Base-by-base conservation (phyloP, 2,888 invertebrate species). In the Phytoseiulus persimilis region DNA sequence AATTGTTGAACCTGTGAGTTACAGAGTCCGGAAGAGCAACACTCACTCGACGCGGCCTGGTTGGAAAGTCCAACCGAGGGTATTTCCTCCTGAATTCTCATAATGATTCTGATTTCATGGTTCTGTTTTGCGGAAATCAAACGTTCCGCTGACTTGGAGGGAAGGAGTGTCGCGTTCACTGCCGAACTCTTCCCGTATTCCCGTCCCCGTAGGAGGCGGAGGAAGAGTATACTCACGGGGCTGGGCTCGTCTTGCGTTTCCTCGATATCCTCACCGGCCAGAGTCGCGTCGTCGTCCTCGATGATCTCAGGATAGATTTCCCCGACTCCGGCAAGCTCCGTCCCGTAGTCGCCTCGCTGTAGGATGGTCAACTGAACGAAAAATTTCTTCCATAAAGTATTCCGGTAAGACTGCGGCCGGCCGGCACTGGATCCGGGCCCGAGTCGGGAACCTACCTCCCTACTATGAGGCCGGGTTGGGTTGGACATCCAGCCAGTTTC, bases 271-370 rank as follows among this genome's bases (percentile, higher is more conserved):
- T 87, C 87, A 39, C 87, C 87, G n/a, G 87, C 87, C 14, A 87
- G 32, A 39, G 87, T 87, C 0, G 87, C 87, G 45, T 87, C 87
- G 33, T 87, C 87, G 45, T 87, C 87, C 32, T 87, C 87, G 65
- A 65, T 65, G 65, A 14, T 65, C 28, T 65, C 65, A 14, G 65
- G 65, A 65, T 65, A 65, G 65, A 65, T 65, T 65, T 65, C 65
- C 5, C 65, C 65, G 18, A 65, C 65, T 65, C 65, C 65, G 18
- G 65, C 65, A 28, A 65, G 65, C 65, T 65, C 65, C 65, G 65
- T 65, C 28, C 65, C 65, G 65, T 65, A 65, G 65, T 65, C 65
- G 28, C 65, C 65, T 28, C 65, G 65, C 65, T 65, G 65, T 65
- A 65, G 65, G 65, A 65, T 28, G 28, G 23, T 65, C 65, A 65